These are phyloP conservation scores for Euura lappo DNA, from an alignment of 1,140 invertebrate genomes.

Conservation along the genomic window DNA sequence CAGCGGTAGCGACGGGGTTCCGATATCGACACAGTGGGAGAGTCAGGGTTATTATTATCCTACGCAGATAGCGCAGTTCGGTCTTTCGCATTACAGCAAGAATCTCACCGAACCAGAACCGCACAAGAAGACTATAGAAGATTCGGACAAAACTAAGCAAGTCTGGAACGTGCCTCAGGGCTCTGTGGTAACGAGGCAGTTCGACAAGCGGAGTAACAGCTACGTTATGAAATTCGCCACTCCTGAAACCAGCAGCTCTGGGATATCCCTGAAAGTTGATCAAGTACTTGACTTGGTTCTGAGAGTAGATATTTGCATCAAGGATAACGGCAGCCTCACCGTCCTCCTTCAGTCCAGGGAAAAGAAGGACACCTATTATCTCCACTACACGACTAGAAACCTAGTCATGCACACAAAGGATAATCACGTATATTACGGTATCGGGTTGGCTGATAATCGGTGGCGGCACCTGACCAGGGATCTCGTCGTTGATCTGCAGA, in stretches of 20 bases:
- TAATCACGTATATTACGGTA: slow-evolving; percentile 84
- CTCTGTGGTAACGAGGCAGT: slow-evolving; percentile 67
- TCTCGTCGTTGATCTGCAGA: slow-evolving; percentile 89
- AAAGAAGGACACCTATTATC: slow-evolving; percentile 75
- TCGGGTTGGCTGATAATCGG: slow-evolving; percentile 70
- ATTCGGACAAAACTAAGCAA: slow-evolving; percentile 69
- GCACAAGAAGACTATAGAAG: slow-evolving; percentile 73
- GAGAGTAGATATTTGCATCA: slow-evolving; percentile 74
- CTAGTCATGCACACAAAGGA: slow-evolving; percentile 75
- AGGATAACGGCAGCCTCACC: slow-evolving; percentile 80
- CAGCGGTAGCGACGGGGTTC: slow-evolving; percentile 89
- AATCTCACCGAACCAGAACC: slow-evolving; percentile 84
- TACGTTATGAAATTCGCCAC: slow-evolving; percentile 76
- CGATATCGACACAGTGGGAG: slow-evolving; percentile 95
- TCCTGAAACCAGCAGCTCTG: slow-evolving; percentile 71
- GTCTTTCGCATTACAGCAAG: slow-evolving; percentile 96
- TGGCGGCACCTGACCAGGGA: slow-evolving; percentile 89
- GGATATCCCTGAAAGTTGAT: slow-evolving; percentile 74
- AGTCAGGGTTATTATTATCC: slow-evolving; percentile 95
- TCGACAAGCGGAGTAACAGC: slow-evolving; percentile 63
- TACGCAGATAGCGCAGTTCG: slow-evolving; percentile 98
- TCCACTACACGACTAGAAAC: slow-evolving; percentile 84
- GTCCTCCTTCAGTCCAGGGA: slow-evolving; percentile 80
- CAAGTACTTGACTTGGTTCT: slow-evolving; percentile 80
- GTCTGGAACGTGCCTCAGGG: slow-evolving; percentile 73